Base-by-base conservation (phyloP, 2,797 vertebrate genomes). In the Gymnoscopelus braueri region DNA sequence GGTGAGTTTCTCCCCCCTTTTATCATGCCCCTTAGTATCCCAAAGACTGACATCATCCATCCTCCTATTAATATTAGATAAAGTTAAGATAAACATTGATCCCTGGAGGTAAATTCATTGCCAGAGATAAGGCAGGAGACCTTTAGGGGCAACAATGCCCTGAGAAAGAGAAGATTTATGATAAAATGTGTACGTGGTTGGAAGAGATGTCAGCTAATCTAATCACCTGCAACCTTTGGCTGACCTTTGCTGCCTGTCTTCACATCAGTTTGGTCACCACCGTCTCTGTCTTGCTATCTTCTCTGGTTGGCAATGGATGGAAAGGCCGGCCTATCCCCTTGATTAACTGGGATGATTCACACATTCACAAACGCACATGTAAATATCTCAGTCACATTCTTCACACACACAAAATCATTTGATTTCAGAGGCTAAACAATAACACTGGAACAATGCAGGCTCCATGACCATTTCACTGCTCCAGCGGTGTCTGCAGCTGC, bases 91-190 rank as follows among this genome's bases (percentile, higher is more conserved):
- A 44, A 8, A 44, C 39, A 1, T 44, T 44, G 39, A 44, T 44
- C 39, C 39, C 39, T 44, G 39, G 39, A 44, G 39, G 39, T 1
- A 44, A 44, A 44, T 8, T 71, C 81, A 72, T 52, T 49, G 57
- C 62, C 69, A 35, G 35, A 90, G 91, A 93, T 92, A 93, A 89
- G 65, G 81, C 69, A 10, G 4, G 77, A 88, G 92, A 94, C 94
- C 93, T 94, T 95, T 94, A 62, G 50, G 63, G 23, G 64, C 77
- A 86, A 95, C 93, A 93, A 94, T 92, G 78, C 61, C 65, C 60
- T 67, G n/a, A 12, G 59, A 78, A 76, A 73, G 60, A 68, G 35
- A 78, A 77, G 83, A 75, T 58, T 75, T 85, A 65, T 77, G 86
- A 92, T 90, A 84, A 86, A 85, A 72, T 80, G 65, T n/a, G 9